Evolutionary conservation across 2,797 vertebrate genomes (phyloP).

Genomic region (Ceyx erithaca): DNA sequence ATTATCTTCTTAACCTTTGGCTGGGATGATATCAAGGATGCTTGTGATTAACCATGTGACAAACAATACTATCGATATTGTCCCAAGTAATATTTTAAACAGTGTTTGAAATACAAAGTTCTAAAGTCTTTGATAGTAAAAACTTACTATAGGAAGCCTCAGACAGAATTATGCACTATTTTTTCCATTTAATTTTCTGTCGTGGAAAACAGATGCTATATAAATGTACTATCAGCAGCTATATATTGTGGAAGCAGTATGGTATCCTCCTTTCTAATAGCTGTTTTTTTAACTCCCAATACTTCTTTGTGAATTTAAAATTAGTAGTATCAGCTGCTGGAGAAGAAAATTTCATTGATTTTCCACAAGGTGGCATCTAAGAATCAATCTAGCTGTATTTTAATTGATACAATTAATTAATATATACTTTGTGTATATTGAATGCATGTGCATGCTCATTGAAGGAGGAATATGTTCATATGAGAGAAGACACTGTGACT

Average conservation of each 20-base stretch:
- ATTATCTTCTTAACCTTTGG: background rate
- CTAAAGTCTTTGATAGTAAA: background rate
- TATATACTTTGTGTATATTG: background rate
- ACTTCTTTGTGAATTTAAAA: background rate
- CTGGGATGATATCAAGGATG: background rate
- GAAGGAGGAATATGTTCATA: background rate
- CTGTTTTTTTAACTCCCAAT: background rate
- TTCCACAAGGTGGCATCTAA: conserved; percentile 70
- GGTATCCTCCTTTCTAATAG: background rate
- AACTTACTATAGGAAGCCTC: background rate
- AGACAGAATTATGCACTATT: background rate
- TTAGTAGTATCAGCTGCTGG: background rate
- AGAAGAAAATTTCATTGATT: conserved; percentile 23
- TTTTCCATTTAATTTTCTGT: background rate
- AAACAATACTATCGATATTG: background rate
- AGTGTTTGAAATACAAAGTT: background rate
- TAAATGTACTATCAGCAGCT: background rate
- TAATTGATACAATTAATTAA: conserved; percentile 28
- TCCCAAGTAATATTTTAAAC: background rate
- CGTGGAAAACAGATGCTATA: background rate
- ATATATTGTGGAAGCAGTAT: background rate
- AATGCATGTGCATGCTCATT: background rate
- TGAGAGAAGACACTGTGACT: background rate
- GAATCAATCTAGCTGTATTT: conserved; percentile 12
- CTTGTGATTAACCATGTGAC: background rate